Evolutionary conservation across 2,113 vertebrate species (phyloP), one percentile per base, ranked within the genome.

Genomic region (Pagrus major): DNA sequence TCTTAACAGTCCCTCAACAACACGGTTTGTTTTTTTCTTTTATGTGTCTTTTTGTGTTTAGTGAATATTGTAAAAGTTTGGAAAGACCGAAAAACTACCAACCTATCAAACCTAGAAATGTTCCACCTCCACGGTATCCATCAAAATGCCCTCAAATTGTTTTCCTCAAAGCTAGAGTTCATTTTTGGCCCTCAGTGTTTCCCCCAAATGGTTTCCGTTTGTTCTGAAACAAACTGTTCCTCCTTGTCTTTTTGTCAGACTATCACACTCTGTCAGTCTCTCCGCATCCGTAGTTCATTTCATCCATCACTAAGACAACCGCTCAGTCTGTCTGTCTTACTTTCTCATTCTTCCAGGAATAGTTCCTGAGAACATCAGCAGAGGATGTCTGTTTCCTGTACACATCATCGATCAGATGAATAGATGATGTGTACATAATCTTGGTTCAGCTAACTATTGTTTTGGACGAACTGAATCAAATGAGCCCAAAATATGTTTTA

Each of bases 221-320:
- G 20, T 8, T 58, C 23, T 47, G 29, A 54, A 27, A 76, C 29
- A 16, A 37, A 21, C 31, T 8, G 15, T 29, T 31, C 69, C 64
- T 44, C 54, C 60, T 35, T 14, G n/a, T 35, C 20, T 51, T 74
- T 67, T n/a, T 35, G 44, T 74, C 80, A 47, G 47, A 37, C 21
- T 1, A 47, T 55, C 47, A 6, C 80, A 55, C 65, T 74, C n/a
- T 9, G 9, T 49, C 25, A 9, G 12, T 78, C 78, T 76, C 55
- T 39, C 46, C 63, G 33, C 44, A 65, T 84, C 66, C 1, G 35
- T 39, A 6, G 20, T 63, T 70, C 31, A 59, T 66, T 79, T 76
- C 54, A 78, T 70, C 76, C 54, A 55, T 83, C 65, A 71, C 42
- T 58, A 18, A 85, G 70, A 68, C 64, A 78, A 65, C 49, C 70